Conservation (phyloP, 2,797 vertebrate genomes). For the Eidolon dupreanum region DNA sequence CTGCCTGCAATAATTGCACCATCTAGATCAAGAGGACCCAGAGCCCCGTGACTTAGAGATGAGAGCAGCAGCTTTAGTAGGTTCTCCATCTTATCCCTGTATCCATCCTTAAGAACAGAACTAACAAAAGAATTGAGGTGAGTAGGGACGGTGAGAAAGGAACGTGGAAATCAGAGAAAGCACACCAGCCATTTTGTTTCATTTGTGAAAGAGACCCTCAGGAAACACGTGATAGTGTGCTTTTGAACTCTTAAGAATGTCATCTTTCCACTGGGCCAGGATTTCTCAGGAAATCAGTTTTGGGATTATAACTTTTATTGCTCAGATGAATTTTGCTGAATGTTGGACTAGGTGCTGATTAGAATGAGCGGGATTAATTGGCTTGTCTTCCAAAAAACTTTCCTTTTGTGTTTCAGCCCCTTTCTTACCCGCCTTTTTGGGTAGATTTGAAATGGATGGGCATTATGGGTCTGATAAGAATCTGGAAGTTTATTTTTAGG, state of each 20-base stretch:
- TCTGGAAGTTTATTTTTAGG: not conserved
- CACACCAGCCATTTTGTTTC: not conserved
- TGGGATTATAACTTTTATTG: not conserved
- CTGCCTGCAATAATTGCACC: constrained; percentile 84
- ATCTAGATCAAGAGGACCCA: constrained; percentile 75
- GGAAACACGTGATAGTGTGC: not conserved
- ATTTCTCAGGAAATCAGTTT: not conserved
- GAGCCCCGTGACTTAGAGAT: constrained; percentile 26
- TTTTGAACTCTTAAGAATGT: not conserved
- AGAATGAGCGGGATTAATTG: not conserved
- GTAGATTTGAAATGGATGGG: constrained; percentile 21
- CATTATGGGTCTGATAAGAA: not conserved
- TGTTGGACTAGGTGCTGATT: not conserved
- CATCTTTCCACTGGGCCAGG: not conserved
- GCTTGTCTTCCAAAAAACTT: not conserved
- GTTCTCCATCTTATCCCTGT: constrained; percentile 21
- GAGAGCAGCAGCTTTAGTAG: not conserved
- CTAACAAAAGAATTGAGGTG: constrained; percentile 52
- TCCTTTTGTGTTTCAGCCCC: not conserved
- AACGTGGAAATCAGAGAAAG: not conserved
- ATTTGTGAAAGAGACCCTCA: not conserved
- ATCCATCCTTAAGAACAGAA: not conserved
- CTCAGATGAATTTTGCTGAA: constrained; percentile 3
- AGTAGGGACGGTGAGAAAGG: constrained; percentile 34
- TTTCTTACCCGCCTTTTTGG: not conserved